Base-by-base conservation (phyloP, 2,113 vertebrate species). In the Phaetusa simplex region DNA sequence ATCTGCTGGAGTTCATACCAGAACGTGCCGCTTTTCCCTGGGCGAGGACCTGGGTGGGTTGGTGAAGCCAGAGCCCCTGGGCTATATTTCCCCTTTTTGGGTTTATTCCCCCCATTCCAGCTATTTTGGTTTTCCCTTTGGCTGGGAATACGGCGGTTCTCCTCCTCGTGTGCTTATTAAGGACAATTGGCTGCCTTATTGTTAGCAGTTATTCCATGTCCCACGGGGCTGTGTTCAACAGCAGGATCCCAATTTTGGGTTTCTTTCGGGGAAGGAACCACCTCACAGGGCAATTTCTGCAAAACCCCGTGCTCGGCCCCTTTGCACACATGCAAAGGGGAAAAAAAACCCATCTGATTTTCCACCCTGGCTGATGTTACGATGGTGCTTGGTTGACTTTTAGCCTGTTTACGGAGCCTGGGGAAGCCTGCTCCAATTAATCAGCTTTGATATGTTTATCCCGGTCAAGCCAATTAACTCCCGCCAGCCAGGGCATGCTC, bases 401-500 rank as follows among this genome's bases (percentile, higher is more conserved):
- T 79, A 89, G 81, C 66, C 59, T 66, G 77, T 80, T 94, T 56
- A 27, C n/a, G 69, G 77, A 89, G 85, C 67, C 66, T 1, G 9
- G 29, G 79, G 65, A 93, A 93, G 71, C 74, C 73, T 67, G 42
- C 69, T 95, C 40, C 40, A 93, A 88, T 95, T 94, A 96, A 95
- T 95, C 94, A 91, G 86, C 85, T 82, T 82, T 76, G 93, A 80
- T 93, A 55, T 91, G 71, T 93, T 95, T 94, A 95, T 95, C 86
- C 90, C 72, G 80, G 81, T 93, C 90, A 93, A 93, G 88, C 94
- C 90, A 95, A 86, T 96, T 94, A 95, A 94, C 74, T 95, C 86
- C 62, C 1, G 1, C 74, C 3, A 0, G 59, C 73, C 80, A 40
- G 93, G 77, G 40, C 67, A 65, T 0, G 5, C 91, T 93, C 27